A percentile compares a stretch with the other conserved stretches of the same genome.
Conservation (phyloP, 2,797 vertebrate genomes). For the Ispidina picta region DNA sequence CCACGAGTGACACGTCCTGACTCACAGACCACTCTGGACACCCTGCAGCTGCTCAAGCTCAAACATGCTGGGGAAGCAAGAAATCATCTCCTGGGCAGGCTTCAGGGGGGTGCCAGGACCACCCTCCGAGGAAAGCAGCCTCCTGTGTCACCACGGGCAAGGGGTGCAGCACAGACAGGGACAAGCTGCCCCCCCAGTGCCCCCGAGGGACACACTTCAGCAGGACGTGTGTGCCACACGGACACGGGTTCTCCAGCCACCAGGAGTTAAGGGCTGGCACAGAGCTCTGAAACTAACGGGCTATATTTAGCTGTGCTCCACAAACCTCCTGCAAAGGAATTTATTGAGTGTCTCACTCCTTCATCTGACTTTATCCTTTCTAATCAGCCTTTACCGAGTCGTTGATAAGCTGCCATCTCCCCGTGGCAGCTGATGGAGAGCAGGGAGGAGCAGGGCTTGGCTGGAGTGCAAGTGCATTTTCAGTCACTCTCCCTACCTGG, state of each 20-base stretch:
- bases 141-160: background rate
- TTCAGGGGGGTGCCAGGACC: background rate
- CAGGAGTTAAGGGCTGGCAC: background rate
- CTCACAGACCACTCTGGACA: background rate
- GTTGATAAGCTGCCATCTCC: background rate
- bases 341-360: background rate
- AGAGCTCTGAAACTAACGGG: slow-evolving; percentile 15
- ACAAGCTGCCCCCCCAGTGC: background rate
- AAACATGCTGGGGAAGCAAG: background rate
- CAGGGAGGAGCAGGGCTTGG: background rate
- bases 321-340: background rate
- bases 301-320: slow-evolving; percentile 26
- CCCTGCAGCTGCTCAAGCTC: background rate
- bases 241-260: background rate
- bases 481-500: background rate
- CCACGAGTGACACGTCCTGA: background rate
- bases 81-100: fast-evolving
- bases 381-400: background rate
- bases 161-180: background rate
- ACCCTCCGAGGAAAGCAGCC: background rate
- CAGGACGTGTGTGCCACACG: background rate
- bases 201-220: background rate
- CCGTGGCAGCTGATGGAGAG: background rate
- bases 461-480: background rate
- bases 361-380: background rate